Base-by-base conservation (phyloP, 1,140 invertebrate genomes). In the Papilio dardanus region DNA sequence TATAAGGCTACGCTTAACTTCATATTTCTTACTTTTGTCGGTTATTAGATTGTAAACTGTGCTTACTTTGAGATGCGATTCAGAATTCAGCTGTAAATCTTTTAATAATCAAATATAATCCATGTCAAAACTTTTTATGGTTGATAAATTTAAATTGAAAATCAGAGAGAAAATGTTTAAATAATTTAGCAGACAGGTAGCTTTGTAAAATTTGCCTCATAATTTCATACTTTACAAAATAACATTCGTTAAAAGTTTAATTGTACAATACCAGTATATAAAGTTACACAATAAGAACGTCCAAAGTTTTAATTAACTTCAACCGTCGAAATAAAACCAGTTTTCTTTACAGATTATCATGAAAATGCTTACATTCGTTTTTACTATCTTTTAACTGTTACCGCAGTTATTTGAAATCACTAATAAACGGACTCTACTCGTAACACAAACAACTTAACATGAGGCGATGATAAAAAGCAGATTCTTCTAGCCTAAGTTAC, bases 291-390 rank as follows among this genome's bases (percentile, higher is more conserved):
- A 46, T 46, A 46, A 46, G 42, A 37, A 37, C 42, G 16, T 46
- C n/a, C 4, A 46, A 46, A 46, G n/a, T 46, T 46, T 46, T 46
- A 46, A 46, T 46, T 46, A 46, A 46, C 42, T 46, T 46, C 42
- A 46, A 46, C 42, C 42, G 42, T n/a, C 8, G n/a, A 46, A 46
- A 46, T 46, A 46, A 46, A 46, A 46, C 16, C 42, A 46, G 42
- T 46, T 19, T 46, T 46, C n/a, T 46, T 46, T 46, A n/a, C n/a
- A 2, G n/a, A 1, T n/a, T 19, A 19, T 6, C 16, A 46, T 6
- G 6, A 46, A 46, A 46, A 46, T n/a, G n/a, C 5, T 46, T 46
- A 46, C 16, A 2, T 7, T 46, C 7, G n/a, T n/a, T 46, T 46
- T 1, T 46, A 46, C 4, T n/a, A 4, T n/a, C 16, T n/a, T 19